Percentiles rank a stretch among this genome's conserved stretches.
phyloP scores from a whole-genome alignment of 2,797 vertebrate genomes.

The Borostomias antarcticus region DNA sequence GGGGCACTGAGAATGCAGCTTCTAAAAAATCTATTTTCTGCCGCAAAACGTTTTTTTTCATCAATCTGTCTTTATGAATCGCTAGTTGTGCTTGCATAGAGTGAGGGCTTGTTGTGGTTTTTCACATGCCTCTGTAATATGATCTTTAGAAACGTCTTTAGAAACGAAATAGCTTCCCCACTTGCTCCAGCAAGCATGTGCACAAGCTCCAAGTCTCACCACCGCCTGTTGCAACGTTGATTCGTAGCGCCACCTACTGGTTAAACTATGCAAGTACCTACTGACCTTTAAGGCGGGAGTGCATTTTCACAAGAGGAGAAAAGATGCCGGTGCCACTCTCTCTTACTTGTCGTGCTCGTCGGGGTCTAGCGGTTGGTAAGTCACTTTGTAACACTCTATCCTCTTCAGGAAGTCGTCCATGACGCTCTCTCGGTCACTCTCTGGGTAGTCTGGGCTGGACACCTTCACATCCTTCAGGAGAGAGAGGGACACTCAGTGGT shows the following conservation, averaged over 20 bases:
- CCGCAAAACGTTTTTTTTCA: too few relatives aligned
- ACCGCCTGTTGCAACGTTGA: background rate
- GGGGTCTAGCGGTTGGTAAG: conserved; percentile 92
- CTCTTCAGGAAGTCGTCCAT: conserved; percentile 99
- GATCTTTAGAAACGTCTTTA: too few relatives aligned
- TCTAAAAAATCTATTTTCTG: too few relatives aligned
- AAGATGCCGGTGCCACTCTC: background rate
- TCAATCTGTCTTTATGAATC: too few relatives aligned
- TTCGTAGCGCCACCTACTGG: conserved; percentile 59
- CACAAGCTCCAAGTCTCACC: too few relatives aligned
- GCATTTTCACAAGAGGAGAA: too few relatives aligned
- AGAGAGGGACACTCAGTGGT: conserved; percentile 19
- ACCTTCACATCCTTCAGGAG: conserved; percentile 92
- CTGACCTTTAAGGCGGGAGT: background rate
- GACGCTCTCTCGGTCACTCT: conserved; percentile 88
- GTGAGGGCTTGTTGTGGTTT: too few relatives aligned
- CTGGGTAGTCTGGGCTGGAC: conserved; percentile 95
- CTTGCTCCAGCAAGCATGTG: too few relatives aligned
- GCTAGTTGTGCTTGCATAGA: too few relatives aligned
- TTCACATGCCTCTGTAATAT: too few relatives aligned
- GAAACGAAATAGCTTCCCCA: too few relatives aligned
- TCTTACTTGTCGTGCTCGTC: conserved; percentile 92
- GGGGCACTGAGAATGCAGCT: too few relatives aligned
- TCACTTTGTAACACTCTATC: conserved; percentile 98
- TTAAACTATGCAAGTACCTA: conserved; percentile 21